Evolutionary conservation across 2,113 vertebrate genomes (phyloP), one percentile per base, ranked within the genome.

Genomic region (Colistium nudipinnis): DNA sequence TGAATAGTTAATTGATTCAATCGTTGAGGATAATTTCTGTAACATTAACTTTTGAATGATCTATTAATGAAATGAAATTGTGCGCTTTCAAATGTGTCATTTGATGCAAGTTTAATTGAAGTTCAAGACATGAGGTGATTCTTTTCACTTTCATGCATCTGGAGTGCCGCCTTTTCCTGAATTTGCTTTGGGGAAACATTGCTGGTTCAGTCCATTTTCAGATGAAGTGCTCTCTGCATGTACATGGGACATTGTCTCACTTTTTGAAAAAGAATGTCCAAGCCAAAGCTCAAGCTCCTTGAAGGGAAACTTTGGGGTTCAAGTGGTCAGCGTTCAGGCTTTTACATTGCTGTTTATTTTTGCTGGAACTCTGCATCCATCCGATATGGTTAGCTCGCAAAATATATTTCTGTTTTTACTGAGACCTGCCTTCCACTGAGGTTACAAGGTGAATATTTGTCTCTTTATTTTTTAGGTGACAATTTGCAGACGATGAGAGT

Each of bases 281-380:
- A 27, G 43, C 35, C 35, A 43, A 35, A 55, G 74, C 49, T 54
- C 4, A 11, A 51, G 38, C 24, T 27, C 1, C 56, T 45, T 22
- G 2, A 16, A 59, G 51, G 31, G 16, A 47, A 70, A 9, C 36
- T 3, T 24, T 44, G 22, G 19, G 36, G 53, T 54, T 65, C 27
- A 43, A 55, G 43, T 24, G 44, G 59, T 47, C 19, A n/a, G n/a
- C n/a, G 70, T 62, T 71, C 44, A 70, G 75, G 78, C 62, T 67
- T 57, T 47, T 27, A 55, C 54, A 4, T 51, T 4, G 19, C 38
- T 62, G 57, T 54, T 81, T 73, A 47, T 75, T 68, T 36, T 52
- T 60, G 67, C 47, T 60, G 33, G 25, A 52, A 1, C 35, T 39
- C n/a, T 17, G 39, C 41, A 36, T 65, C 0, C 47, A 65, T 62